A percentile compares a stretch with the other conserved stretches of the same genome.
Evolutionary conservation across 2,113 vertebrate genomes (phyloP).

Genomic region (Taxidea taxus): DNA sequence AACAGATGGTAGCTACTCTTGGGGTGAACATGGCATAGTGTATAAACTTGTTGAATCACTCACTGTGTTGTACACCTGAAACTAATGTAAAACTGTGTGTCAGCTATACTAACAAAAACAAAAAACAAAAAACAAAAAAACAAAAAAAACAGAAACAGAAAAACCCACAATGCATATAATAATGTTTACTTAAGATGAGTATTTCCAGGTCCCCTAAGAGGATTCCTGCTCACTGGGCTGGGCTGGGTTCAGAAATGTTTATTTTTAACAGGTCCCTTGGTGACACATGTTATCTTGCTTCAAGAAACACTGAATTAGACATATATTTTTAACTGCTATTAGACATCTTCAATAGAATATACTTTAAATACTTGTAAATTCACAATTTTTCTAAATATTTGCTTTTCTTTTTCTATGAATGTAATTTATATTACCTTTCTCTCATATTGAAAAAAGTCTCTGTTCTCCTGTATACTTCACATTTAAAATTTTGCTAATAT

Average conservation of each 20-base stretch:
- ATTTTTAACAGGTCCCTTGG: neutral
- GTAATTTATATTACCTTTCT: neutral
- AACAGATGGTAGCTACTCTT: neutral
- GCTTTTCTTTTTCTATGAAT: neutral
- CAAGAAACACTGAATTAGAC: neutral
- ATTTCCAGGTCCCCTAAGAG: neutral
- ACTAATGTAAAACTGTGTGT: neutral
- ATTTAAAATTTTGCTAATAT: neutral
- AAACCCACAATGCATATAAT: neutral
- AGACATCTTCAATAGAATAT: neutral
- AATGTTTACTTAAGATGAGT: neutral
- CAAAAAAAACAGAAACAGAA: neutral
- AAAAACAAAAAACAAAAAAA: too few relatives aligned
- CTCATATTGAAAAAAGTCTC: neutral
- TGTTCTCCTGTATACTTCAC: neutral
- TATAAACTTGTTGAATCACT: neutral
- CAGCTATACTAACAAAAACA: neutral
- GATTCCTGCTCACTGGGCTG: neutral
- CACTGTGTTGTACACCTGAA: neutral
- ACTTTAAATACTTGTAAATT: neutral
- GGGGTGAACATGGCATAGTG: neutral
- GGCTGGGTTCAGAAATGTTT: neutral
- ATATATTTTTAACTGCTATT: neutral
- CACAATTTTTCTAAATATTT: neutral
- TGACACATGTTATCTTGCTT: neutral